These are phyloP conservation scores for Masticophis lateralis DNA, from an alignment of 2,797 vertebrate species.

Conservation along the genomic window DNA sequence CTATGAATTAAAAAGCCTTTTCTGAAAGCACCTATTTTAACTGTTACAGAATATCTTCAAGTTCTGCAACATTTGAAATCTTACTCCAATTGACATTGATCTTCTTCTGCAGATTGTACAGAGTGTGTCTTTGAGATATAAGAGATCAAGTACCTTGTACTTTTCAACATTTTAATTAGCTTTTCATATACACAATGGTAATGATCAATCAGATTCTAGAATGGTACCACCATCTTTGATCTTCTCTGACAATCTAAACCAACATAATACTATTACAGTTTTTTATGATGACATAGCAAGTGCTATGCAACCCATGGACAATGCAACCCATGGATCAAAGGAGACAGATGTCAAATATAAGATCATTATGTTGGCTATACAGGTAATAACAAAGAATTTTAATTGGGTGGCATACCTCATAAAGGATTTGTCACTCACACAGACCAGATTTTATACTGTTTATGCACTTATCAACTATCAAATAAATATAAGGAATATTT, in stretches of 20 bases:
- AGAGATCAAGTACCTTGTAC: background rate
- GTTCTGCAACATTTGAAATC: background rate
- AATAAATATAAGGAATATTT: slow-evolving; percentile 7
- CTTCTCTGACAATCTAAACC: slow-evolving; percentile 45
- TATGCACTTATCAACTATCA: background rate
- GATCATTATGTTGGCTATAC: background rate
- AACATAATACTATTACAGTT: slow-evolving; percentile 48
- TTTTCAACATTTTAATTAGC: slow-evolving; percentile 16
- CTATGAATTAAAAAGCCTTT: background rate
- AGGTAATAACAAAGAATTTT: slow-evolving; percentile 2
- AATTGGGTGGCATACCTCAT: accelerated
- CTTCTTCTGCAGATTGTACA: background rate
- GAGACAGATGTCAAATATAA: slow-evolving; percentile 38
- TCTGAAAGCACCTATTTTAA: background rate
- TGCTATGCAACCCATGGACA: background rate
- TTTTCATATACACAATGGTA: background rate
- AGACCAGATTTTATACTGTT: slow-evolving; percentile 18
- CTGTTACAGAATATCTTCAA: background rate
- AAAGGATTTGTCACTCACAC: background rate
- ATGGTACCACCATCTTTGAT: slow-evolving; percentile 29
- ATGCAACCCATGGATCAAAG: slow-evolving; percentile 23
- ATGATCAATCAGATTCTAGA: slow-evolving; percentile 15
- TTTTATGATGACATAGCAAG: slow-evolving; percentile 44
- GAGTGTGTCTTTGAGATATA: background rate
- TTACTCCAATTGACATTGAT: background rate